Evolutionary conservation across 2,797 vertebrate genomes (phyloP).

Genomic region (Rhynchonycteris naso): DNA sequence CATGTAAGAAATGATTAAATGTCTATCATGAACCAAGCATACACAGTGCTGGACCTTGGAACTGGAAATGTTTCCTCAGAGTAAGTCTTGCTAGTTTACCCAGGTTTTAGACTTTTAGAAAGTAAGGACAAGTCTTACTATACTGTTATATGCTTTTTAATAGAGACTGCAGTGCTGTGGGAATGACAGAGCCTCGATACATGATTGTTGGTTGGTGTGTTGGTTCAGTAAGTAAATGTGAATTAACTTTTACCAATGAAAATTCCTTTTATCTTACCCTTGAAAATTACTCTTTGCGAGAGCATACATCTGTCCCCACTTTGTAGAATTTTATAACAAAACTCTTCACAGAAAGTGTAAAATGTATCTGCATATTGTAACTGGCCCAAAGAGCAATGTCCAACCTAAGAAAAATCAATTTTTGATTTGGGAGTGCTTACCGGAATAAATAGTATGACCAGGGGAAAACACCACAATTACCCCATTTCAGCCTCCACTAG

Average conservation of each 20-base stretch:
- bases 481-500: not conserved
- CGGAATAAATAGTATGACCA: not conserved
- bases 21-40: not conserved
- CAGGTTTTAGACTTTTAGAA: not conserved
- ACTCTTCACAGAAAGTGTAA: slow-evolving; percentile 9
- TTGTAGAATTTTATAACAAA: slow-evolving; percentile 32
- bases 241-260: slow-evolving; percentile 43
- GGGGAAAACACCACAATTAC: not conserved
- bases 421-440: not conserved
- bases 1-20: slow-evolving; percentile 15
- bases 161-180: not conserved
- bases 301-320: not conserved
- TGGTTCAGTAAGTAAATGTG: slow-evolving; percentile 34
- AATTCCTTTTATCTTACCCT: slow-evolving; percentile 24
- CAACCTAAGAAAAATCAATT: not conserved
- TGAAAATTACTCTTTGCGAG: not conserved
- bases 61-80: not conserved
- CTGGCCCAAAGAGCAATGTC: not conserved
- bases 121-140: not conserved
- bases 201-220: not conserved
- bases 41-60: not conserved
- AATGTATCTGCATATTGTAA: not conserved
- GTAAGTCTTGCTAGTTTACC: not conserved
- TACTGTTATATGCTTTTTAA: not conserved
- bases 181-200: not conserved